Percentiles rank a stretch among this genome's conserved stretches.
Evolutionary conservation across 2,888 invertebrate species (phyloP).

Genomic region (Coelopa pilipes): DNA sequence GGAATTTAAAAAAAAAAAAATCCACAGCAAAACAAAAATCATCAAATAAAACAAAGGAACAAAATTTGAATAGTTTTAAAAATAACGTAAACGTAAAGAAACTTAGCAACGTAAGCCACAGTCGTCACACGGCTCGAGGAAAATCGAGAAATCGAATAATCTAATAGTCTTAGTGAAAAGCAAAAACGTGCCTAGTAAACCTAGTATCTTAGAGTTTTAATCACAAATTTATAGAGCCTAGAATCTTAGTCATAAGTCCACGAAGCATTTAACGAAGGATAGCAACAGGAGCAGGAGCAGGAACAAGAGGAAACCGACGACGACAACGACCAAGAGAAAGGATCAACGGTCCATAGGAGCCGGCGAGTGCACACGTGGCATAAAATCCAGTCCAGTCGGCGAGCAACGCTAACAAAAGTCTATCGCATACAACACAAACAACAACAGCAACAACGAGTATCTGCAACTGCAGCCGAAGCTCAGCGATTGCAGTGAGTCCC

Average conservation of each 20-base stretch:
- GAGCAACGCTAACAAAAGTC: background rate
- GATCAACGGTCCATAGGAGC: background rate
- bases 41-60: background rate
- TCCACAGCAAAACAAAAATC: background rate
- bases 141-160: too few relatives aligned
- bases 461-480: slow-evolving; percentile 40
- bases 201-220: too few relatives aligned
- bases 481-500: background rate
- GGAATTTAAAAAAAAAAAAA: background rate
- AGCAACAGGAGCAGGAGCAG: too few relatives aligned
- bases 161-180: too few relatives aligned
- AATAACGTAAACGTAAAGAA: too few relatives aligned
- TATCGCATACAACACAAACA: background rate
- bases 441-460: slow-evolving; percentile 38
- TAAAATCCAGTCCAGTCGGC: background rate
- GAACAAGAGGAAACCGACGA: background rate
- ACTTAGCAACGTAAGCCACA: too few relatives aligned
- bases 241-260: background rate
- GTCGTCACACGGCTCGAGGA: too few relatives aligned
- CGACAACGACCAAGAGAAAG: background rate
- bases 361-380: slow-evolving; percentile 21
- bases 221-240: too few relatives aligned
- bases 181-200: slow-evolving; percentile 4
- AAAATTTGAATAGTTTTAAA: background rate
- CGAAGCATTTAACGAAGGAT: background rate